Conservation (phyloP, 2,113 vertebrate genomes). For the Anser brachyrhynchus region DNA sequence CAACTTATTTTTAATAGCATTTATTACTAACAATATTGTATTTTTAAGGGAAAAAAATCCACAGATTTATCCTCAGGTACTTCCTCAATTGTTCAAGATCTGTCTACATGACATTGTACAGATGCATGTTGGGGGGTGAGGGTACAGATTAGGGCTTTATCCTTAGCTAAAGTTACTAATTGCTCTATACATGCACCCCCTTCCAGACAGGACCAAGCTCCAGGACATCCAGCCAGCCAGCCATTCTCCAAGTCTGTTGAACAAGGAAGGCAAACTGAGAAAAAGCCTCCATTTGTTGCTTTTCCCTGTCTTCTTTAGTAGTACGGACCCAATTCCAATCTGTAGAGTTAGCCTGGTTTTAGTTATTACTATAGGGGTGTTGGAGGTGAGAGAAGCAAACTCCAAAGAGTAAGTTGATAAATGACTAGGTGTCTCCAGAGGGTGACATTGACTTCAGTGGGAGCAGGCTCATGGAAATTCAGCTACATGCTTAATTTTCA, state of each 20-base stretch:
- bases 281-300: neutral
- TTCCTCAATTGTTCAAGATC: neutral
- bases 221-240: neutral
- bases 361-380: no score
- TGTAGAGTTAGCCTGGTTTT: neutral
- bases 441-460: neutral
- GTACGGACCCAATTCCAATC: neutral
- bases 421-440: neutral
- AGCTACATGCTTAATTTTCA: neutral
- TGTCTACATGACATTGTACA: neutral
- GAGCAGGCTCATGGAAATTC: neutral
- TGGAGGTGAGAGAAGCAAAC: neutral
- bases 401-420: neutral
- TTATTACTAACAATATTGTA: neutral
- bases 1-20: neutral
- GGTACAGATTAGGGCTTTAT: neutral
- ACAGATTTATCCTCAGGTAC: neutral
- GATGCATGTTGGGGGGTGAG: accelerated
- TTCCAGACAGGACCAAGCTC: neutral
- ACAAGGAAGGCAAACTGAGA: neutral
- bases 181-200: neutral
- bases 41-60: neutral
- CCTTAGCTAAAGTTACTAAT: neutral
- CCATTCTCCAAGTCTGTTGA: neutral
- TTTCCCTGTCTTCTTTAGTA: neutral